Percentiles rank a stretch among this genome's conserved stretches.
Evolutionary conservation across 2,113 vertebrate genomes (phyloP).

Genomic region (Tor tambroides): DNA sequence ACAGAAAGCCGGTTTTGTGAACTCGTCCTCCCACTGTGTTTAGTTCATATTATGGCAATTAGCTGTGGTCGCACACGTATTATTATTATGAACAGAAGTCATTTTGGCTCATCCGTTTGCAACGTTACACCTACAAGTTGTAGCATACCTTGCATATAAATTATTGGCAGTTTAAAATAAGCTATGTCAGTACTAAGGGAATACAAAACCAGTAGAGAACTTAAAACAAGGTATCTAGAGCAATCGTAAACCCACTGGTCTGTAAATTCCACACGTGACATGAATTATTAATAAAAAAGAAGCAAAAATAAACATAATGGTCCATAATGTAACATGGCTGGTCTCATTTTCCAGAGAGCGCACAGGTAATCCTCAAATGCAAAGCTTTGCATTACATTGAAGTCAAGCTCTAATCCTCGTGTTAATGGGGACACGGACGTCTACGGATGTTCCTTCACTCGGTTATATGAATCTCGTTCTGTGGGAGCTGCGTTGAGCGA

Average conservation of each 20-base stretch:
- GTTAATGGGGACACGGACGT: slow-evolving; percentile 25
- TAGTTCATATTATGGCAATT: slow-evolving; percentile 21
- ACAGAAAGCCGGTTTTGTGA: slow-evolving; percentile 2
- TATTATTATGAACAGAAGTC: slow-evolving; percentile 33
- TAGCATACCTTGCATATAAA: slow-evolving; percentile 70
- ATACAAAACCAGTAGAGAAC: slow-evolving; percentile 55
- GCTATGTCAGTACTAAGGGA: slow-evolving; percentile 63
- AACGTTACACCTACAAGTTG: slow-evolving; percentile 57
- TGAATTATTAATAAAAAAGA: background rate
- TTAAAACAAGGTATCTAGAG: slow-evolving; percentile 52
- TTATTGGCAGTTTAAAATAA: slow-evolving; percentile 74
- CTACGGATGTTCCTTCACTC: slow-evolving; percentile 48
- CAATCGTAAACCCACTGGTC: slow-evolving; percentile 78
- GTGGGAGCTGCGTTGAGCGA: background rate
- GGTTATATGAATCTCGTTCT: background rate
- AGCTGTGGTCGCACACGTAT: slow-evolving; percentile 18
- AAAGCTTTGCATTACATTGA: slow-evolving; percentile 42
- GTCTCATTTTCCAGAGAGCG: slow-evolving; percentile 47
- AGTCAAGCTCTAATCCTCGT: slow-evolving; percentile 39
- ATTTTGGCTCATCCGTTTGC: slow-evolving; percentile 58
- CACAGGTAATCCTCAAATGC: slow-evolving; percentile 53
- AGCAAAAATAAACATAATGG: slow-evolving; percentile 5
- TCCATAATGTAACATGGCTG: slow-evolving; percentile 45
- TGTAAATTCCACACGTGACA: slow-evolving; percentile 64
- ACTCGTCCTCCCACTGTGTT: background rate